Evolutionary conservation across 2,113 vertebrate species (phyloP).

Genomic region (Apteryx mantelli): DNA sequence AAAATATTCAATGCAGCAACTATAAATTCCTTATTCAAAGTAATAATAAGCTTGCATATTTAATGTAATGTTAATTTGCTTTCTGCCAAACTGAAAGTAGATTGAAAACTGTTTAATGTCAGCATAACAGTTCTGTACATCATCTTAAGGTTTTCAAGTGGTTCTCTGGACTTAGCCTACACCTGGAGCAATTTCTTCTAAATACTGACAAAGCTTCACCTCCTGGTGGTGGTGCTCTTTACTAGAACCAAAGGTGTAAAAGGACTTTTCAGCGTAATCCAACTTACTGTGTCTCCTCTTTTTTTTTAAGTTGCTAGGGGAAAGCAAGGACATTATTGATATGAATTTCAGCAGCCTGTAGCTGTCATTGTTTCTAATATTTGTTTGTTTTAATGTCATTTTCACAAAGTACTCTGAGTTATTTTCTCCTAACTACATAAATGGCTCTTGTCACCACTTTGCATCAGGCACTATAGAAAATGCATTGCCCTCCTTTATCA

Average conservation of each 20-base stretch:
- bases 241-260: background rate
- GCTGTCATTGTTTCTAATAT: background rate
- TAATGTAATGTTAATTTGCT: constrained; percentile 61
- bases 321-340: background rate
- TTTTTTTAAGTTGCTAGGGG: background rate
- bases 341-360: background rate
- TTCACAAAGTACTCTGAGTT: background rate
- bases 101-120: constrained; percentile 35
- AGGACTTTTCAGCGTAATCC: background rate
- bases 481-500: background rate
- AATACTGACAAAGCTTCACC: background rate
- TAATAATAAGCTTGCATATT: constrained; percentile 65
- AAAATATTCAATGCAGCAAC: constrained; percentile 66
- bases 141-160: constrained; percentile 10
- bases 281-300: background rate
- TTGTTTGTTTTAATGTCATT: constrained; percentile 1
- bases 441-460: background rate
- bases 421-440: background rate
- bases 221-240: background rate
- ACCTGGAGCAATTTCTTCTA: background rate
- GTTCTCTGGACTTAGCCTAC: background rate
- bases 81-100: constrained; percentile 54
- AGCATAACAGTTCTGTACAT: background rate
- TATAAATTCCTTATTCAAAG: constrained; percentile 61
- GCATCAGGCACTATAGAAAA: background rate